phyloP scores from a whole-genome alignment of 2,888 invertebrate species.

The Xestia sexstrigata region DNA sequence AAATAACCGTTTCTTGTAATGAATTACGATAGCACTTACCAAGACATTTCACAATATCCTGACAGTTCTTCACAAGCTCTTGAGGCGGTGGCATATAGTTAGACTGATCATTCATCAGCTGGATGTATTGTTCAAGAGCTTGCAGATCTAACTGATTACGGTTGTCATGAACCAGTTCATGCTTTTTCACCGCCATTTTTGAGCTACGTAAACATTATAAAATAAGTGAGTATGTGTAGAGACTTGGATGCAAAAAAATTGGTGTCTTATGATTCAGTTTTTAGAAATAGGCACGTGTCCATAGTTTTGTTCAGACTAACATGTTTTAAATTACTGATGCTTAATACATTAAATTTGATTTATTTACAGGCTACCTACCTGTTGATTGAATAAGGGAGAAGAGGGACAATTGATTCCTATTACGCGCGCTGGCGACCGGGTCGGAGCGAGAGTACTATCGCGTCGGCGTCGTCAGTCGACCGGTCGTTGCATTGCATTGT shows the following conservation, averaged over 20 bases:
- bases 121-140: constrained; percentile 85
- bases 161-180: constrained; percentile 88
- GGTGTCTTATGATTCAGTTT: constrained; percentile 9
- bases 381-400: background rate
- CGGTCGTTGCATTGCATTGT: no score
- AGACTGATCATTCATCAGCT: constrained; percentile 87
- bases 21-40: constrained; percentile 77
- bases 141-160: constrained; percentile 80
- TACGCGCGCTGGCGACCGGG: no score
- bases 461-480: no score
- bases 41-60: constrained; percentile 88
- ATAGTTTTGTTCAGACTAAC: background rate
- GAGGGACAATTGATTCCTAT: no score
- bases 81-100: constrained; percentile 81
- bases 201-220: constrained; percentile 11
- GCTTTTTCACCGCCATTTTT: constrained; percentile 91
- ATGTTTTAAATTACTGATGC: background rate
- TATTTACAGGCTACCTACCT: background rate
- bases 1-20: background rate
- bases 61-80: constrained; percentile 86
- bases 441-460: no score
- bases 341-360: background rate
- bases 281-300: background rate
- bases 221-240: constrained; percentile 4
- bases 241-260: constrained; percentile 14